phyloP scores from a whole-genome alignment of 2,113 vertebrate species.

The Mobula birostris region DNA sequence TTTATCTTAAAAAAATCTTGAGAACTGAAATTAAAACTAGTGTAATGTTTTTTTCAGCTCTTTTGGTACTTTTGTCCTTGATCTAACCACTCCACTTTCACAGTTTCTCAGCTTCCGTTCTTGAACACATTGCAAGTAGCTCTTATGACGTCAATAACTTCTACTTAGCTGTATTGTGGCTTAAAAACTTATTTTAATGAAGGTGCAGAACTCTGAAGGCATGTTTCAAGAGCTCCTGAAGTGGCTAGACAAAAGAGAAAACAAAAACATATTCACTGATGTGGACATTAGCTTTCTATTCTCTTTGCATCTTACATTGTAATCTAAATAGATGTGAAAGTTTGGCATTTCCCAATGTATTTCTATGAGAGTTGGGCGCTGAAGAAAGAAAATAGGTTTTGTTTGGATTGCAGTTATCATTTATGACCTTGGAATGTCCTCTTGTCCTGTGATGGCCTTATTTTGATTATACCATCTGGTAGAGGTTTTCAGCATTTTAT shows the following conservation, averaged over 20 bases:
- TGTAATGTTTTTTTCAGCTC: neutral
- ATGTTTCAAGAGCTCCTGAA: neutral
- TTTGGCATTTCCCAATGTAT: neutral
- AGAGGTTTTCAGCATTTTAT: neutral
- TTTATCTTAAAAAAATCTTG: neutral
- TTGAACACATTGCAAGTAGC: constrained; percentile 43
- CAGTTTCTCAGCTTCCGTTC: constrained; percentile 46
- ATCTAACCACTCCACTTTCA: constrained; percentile 43
- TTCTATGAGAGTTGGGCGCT: too few relatives aligned
- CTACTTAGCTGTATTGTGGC: neutral
- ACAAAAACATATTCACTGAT: neutral
- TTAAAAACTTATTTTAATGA: neutral
- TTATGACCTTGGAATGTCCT: neutral
- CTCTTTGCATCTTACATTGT: neutral
- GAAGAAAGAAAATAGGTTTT: neutral
- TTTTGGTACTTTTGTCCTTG: neutral
- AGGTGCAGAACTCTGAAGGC: neutral
- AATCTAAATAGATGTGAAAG: neutral
- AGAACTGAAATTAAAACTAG: neutral
- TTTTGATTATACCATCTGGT: neutral
- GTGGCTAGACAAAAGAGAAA: too few relatives aligned
- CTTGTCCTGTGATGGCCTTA: too few relatives aligned
- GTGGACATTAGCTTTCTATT: neutral
- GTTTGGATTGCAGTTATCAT: neutral
- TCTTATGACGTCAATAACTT: neutral